phyloP scores from a whole-genome alignment of 2,888 invertebrate species.

The Sepioteuthis lessoniana region DNA sequence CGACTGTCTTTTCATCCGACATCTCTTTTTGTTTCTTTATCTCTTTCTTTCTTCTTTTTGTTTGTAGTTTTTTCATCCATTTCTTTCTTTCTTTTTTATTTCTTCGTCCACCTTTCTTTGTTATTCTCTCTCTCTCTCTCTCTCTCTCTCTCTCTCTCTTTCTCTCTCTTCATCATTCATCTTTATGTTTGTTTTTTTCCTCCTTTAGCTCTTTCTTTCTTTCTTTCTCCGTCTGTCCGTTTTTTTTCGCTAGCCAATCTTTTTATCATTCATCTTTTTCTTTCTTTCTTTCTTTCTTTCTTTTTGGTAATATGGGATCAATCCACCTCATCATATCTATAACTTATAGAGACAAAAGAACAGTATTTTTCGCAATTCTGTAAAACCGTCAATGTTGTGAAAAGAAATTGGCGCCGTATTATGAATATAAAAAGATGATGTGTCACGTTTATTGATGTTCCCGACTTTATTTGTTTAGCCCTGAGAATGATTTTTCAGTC shows the following conservation, averaged over 20 bases:
- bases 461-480: not conserved
- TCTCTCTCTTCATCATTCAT: not conserved
- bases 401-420: not conserved
- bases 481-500: conserved; percentile 12
- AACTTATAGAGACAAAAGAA: not conserved
- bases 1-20: no score
- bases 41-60: no score
- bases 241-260: not conserved
- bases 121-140: not conserved
- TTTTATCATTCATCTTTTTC: not conserved
- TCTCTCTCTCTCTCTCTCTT: not conserved
- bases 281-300: not conserved
- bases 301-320: no score
- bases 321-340: not conserved
- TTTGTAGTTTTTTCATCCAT: no score
- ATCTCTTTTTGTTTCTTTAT: no score
- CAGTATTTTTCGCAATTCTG: not conserved
- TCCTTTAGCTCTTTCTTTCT: no score
- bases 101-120: no score
- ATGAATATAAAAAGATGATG: not conserved
- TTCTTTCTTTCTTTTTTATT: no score
- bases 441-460: not conserved
- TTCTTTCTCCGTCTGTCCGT: not conserved
- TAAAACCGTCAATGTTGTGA: not conserved
- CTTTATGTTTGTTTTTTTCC: not conserved